Conservation (phyloP, 2,888 invertebrate species). For the Papilio elwesi region DNA sequence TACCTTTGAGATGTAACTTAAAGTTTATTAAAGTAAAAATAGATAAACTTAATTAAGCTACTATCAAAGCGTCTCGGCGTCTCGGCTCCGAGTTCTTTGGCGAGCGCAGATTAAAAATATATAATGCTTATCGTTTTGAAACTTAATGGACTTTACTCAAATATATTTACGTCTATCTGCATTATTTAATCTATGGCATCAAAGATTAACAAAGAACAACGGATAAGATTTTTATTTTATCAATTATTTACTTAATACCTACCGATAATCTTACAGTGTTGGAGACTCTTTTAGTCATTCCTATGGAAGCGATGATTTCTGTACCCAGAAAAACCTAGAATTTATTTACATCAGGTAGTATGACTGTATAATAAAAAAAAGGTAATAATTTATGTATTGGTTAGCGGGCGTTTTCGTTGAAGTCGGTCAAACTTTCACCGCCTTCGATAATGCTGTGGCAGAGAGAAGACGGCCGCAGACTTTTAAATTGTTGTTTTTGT, state of each 20-base stretch:
- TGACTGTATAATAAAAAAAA: not conserved
- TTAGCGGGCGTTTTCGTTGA: slow-evolving; percentile 8
- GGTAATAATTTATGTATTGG: slow-evolving; percentile 1
- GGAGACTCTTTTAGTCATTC: not conserved
- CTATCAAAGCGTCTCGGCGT: slow-evolving; percentile 25
- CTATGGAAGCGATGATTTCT: not conserved
- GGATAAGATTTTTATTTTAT: no score
- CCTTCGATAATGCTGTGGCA: not conserved
- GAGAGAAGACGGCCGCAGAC: slow-evolving; percentile 4
- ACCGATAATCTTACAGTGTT: no score
- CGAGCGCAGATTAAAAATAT: slow-evolving; percentile 37
- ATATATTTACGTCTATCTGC: not conserved
- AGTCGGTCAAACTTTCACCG: slow-evolving; percentile 17
- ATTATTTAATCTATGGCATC: not conserved
- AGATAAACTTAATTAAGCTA: slow-evolving; percentile 38
- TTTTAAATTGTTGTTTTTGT: slow-evolving; percentile 24
- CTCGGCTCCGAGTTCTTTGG: slow-evolving; percentile 31
- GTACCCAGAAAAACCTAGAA: not conserved
- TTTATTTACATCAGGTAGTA: slow-evolving; percentile 7
- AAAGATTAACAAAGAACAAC: not conserved
- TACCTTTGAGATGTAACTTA: slow-evolving; percentile 25
- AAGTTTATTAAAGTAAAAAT: slow-evolving; percentile 35
- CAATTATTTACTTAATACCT: no score
- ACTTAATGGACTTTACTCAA: slow-evolving; percentile 20
- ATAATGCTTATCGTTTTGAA: slow-evolving; percentile 30